A percentile compares a stretch with the other conserved stretches of the same genome.
Evolutionary conservation across 2,797 vertebrate genomes (phyloP).

Genomic region (Furcifer pardalis): DNA sequence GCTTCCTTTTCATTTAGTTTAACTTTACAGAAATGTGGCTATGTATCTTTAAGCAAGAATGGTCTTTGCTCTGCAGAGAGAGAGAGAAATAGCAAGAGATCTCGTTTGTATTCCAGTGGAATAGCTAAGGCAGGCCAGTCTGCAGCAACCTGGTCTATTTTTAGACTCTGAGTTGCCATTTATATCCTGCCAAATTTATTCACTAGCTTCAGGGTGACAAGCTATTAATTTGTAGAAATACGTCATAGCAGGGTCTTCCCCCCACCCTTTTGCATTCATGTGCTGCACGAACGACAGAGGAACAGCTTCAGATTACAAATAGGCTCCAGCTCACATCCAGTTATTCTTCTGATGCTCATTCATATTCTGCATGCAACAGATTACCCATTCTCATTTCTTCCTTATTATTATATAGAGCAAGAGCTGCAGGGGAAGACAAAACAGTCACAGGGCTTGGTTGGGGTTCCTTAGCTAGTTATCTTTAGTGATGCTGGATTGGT

Average conservation of each 20-base stretch:
- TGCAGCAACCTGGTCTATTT: conserved; percentile 88
- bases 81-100: conserved; percentile 59
- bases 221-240: conserved; percentile 82
- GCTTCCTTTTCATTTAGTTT: conserved; percentile 24
- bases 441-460: not conserved
- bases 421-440: conserved; percentile 30
- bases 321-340: conserved; percentile 62
- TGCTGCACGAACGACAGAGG: conserved; percentile 33
- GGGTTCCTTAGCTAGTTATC: conserved; percentile 10
- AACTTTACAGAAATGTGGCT: conserved; percentile 34
- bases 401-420: conserved; percentile 42
- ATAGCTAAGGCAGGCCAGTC: conserved; percentile 89
- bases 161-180: conserved; percentile 92
- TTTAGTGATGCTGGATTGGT: not conserved
- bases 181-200: conserved; percentile 92
- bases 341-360: conserved; percentile 52
- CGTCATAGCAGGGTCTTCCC: conserved; percentile 67
- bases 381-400: conserved; percentile 50
- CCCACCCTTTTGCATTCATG: conserved; percentile 48
- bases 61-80: conserved; percentile 50
- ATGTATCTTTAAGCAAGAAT: conserved; percentile 33
- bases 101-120: conserved; percentile 91
- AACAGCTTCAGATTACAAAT: conserved; percentile 49
- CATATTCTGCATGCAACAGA: conserved; percentile 51
- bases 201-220: conserved; percentile 80